phyloP scores from a whole-genome alignment of 2,113 vertebrate species.

The Dendrocopos noguchii region DNA sequence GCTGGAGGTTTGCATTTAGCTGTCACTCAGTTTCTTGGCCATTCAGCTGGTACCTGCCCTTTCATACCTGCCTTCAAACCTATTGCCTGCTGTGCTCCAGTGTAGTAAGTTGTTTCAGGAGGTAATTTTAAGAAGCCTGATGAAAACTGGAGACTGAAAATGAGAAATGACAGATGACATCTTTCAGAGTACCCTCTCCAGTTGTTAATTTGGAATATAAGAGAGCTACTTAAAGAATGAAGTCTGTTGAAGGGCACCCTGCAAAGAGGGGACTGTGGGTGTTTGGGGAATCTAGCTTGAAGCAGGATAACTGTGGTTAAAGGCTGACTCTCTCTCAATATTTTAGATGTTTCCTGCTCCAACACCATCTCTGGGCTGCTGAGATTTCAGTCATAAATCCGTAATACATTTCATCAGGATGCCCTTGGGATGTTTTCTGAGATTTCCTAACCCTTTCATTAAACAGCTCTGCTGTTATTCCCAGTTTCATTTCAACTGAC shows the following conservation, averaged over 20 bases:
- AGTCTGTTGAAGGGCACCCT: background rate
- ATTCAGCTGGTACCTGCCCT: accelerated
- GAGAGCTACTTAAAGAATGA: background rate
- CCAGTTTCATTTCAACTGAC: constrained; percentile 20
- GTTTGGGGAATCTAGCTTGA: background rate
- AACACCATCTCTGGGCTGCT: background rate
- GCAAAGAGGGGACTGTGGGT: background rate
- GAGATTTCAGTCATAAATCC: constrained; percentile 1
- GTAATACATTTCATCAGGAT: constrained; percentile 8
- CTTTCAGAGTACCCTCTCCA: background rate
- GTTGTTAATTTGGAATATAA: background rate
- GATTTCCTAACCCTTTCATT: constrained; percentile 17
- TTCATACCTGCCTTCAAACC: accelerated
- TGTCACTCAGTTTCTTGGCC: background rate
- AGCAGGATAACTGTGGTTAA: background rate
- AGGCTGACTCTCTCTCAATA: background rate
- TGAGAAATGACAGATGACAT: background rate
- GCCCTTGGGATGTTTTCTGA: constrained; percentile 2
- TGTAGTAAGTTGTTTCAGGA: accelerated
- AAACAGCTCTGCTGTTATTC: background rate
- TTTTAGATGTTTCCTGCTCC: background rate
- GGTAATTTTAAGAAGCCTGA: background rate
- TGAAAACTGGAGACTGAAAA: background rate
- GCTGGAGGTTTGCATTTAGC: background rate
- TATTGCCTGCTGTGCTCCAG: accelerated